Evolutionary conservation across 2,113 vertebrate genomes (phyloP).

Genomic region (Rostratula benghalensis): DNA sequence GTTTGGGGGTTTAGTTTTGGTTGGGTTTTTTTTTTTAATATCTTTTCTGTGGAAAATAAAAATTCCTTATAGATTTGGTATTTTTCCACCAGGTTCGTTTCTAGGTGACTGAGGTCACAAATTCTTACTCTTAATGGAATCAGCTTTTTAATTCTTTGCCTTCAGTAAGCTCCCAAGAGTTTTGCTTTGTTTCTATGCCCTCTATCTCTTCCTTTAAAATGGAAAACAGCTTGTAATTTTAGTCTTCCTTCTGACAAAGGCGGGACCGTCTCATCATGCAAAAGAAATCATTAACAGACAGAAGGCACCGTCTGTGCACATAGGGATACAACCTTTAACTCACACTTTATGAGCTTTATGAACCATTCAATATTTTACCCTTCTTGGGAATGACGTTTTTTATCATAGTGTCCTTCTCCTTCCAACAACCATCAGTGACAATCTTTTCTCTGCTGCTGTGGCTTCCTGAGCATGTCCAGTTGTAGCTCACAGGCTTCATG

Average conservation of each 20-base stretch:
- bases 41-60: neutral
- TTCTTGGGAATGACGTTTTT: neutral
- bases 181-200: neutral
- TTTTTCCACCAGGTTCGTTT: neutral
- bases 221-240: neutral
- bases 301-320: neutral
- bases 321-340: neutral
- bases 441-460: neutral
- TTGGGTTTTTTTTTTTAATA: neutral
- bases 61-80: neutral
- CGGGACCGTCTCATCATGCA: neutral
- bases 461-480: neutral
- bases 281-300: neutral
- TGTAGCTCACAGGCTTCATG: neutral
- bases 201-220: conserved; percentile 9
- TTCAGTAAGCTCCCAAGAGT: neutral
- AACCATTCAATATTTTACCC: neutral
- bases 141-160: neutral
- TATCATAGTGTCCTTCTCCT: neutral
- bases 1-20: neutral
- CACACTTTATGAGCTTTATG: neutral
- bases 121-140: neutral
- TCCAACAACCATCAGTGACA: neutral
- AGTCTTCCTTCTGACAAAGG: neutral
- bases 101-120: neutral